Evolutionary conservation across 1,140 invertebrate species (phyloP).

Genomic region (Nephila pilipes): DNA sequence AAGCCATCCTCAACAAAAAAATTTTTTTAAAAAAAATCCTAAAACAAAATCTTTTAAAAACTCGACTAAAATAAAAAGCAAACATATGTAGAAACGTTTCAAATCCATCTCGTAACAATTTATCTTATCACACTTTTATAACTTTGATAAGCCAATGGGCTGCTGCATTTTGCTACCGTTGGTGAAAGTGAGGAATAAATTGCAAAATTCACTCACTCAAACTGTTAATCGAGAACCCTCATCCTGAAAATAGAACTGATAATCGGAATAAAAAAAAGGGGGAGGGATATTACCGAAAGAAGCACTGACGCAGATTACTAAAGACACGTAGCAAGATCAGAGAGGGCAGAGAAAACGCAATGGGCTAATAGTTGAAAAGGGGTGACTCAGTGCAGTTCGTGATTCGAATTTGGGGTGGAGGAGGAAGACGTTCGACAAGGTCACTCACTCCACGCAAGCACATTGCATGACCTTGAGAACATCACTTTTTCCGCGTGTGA

Average conservation of each 20-base stretch:
- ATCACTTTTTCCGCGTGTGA: not conserved
- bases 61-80: no score
- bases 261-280: not conserved
- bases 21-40: no score
- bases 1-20: no score
- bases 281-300: not conserved
- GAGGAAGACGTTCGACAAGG: not conserved
- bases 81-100: not conserved
- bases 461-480: not conserved
- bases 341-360: not conserved
- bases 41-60: no score
- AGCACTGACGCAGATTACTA: constrained; percentile 7
- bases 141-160: not conserved
- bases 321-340: not conserved
- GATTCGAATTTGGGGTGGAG: not conserved
- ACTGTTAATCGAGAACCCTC: not conserved
- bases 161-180: not conserved
- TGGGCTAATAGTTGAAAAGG: not conserved
- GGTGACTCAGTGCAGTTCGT: not conserved
- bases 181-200: not conserved
- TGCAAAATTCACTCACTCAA: not conserved
- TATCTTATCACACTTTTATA: not conserved
- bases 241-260: not conserved
- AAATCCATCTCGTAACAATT: not conserved
- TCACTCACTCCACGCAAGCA: not conserved